Evolutionary conservation across 2,113 vertebrate species (phyloP), one percentile per base, ranked within the genome.

Genomic region (Ciconia stormi): DNA sequence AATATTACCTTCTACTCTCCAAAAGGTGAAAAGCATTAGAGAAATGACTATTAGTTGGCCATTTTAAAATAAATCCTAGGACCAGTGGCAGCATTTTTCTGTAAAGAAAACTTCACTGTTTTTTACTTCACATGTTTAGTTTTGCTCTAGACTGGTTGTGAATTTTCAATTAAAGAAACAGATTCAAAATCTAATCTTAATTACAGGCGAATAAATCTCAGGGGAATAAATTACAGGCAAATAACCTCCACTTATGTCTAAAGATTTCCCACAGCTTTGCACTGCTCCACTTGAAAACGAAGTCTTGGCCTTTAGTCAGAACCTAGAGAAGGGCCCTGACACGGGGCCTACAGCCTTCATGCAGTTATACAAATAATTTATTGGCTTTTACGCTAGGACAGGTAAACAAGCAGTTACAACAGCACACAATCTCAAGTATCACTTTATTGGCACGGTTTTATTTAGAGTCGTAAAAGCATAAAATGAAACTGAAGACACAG

Each of bases 401-500:
- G 70, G 71, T 46, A 80, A 87, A 72, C 0, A 1, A 82, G 46
- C 70, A 19, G 21, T 12, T 72, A 5, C 2, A 81, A 11, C 16
- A 76, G 61, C 74, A 2, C 20, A 20, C n/a, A 16, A 20, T 19
- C 63, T n/a, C 26, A 16, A 13, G 56, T 2, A 29, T 4, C 3
- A 0, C n/a, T 79, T 87, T 67, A 23, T 72, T 29, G 72, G 56
- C 50, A 19, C 1, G 1, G 55, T 2, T 21, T 22, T 17, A 71
- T 66, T 11, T 2, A 3, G 16, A n/a, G 36, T 5, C 0, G 1
- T 44, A 56, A 69, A 91, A 85, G 62, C 19, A 6, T 8, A 18
- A 65, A 10, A 25, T 0, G 56, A 29, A 83, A 13, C 19, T 6
- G 84, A n/a, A 81, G 91, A 12, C 12, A 5, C 0, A 3, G 85